These are phyloP conservation scores for Sebastes umbrosus DNA, from an alignment of 2,797 vertebrate genomes.

Conservation along the genomic window DNA sequence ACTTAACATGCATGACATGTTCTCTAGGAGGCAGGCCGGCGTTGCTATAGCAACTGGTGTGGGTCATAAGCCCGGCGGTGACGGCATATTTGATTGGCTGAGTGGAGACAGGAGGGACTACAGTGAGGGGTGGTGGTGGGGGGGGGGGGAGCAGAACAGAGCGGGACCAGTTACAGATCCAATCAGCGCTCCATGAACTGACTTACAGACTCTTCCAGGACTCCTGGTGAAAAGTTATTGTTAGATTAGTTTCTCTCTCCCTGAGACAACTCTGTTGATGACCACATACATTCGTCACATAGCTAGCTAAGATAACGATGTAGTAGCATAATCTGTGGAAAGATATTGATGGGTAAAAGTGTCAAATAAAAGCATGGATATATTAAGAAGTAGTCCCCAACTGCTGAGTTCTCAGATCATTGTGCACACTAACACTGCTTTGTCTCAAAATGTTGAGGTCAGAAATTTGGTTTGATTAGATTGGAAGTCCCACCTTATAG, in stretches of 20 bases:
- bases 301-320: not conserved
- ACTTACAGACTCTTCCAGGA: conserved; percentile 5
- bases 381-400: not conserved
- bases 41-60: conserved; percentile 85
- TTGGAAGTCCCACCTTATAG: not conserved
- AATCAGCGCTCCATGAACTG: conserved; percentile 41
- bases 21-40: conserved; percentile 88
- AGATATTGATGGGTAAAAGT: not conserved
- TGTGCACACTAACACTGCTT: no score
- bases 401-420: not conserved
- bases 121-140: not conserved
- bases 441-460: not conserved
- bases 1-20: conserved; percentile 99
- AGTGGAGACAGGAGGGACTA: conserved; percentile 79
- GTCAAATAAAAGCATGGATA: not conserved
- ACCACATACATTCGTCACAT: not conserved
- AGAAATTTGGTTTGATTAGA: not conserved
- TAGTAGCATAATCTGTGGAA: not conserved
- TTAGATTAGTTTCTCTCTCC: not conserved
- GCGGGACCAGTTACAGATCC: conserved; percentile 42
- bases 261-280: not conserved
- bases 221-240: conserved; percentile 1
- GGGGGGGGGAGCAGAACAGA: not conserved
- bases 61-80: conserved; percentile 90
- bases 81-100: conserved; percentile 93